Conservation (phyloP, 2,113 vertebrate species). For the Prionailurus bengalensis region DNA sequence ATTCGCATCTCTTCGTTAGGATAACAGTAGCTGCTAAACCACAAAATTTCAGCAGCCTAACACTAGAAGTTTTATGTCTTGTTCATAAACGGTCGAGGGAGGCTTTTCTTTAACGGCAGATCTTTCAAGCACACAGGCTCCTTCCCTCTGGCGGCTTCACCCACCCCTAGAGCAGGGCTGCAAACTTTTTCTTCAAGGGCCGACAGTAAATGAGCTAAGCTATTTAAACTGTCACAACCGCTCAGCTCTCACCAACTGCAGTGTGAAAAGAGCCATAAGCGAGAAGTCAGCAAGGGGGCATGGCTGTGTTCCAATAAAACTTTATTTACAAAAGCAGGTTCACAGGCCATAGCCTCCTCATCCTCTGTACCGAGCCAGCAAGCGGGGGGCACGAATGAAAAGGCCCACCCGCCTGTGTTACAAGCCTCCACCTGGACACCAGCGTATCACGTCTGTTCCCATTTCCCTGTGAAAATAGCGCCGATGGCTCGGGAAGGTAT, state of each 20-base stretch:
- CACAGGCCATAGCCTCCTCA: not conserved
- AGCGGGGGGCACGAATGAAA: not conserved
- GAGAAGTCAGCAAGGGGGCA: not conserved
- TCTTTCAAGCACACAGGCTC: not conserved
- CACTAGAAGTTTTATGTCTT: not conserved
- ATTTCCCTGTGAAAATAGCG: not conserved
- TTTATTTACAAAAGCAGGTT: constrained; percentile 24
- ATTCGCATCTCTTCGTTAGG: not conserved
- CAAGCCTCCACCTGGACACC: not conserved
- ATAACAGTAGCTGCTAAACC: not conserved
- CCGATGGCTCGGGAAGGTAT: too few species aligned
- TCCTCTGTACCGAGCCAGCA: not conserved
- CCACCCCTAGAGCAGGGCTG: not conserved
- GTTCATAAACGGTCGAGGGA: not conserved
- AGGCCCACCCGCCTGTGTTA: not conserved
- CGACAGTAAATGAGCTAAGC: not conserved
- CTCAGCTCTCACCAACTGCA: not conserved
- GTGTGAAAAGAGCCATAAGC: not conserved
- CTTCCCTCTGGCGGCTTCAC: not conserved
- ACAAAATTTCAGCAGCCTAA: not conserved
- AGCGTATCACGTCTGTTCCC: not conserved
- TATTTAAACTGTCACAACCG: not conserved
- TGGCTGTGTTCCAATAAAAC: constrained; percentile 32
- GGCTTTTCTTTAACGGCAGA: not conserved
- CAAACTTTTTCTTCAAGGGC: not conserved